phyloP scores from a whole-genome alignment of 2,888 invertebrate genomes.

The Drosophila setosimentum region DNA sequence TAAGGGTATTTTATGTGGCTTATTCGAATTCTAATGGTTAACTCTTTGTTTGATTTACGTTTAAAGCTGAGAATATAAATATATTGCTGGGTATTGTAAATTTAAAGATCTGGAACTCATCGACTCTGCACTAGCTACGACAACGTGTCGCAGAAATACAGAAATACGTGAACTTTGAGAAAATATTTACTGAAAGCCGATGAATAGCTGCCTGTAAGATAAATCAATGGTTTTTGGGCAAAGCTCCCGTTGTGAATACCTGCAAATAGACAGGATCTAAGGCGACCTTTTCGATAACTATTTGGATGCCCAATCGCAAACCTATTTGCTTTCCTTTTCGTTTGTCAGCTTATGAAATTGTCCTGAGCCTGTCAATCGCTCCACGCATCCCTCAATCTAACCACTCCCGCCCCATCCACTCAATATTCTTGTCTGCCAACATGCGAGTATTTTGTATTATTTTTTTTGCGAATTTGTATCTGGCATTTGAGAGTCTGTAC shows the following conservation, averaged over 20 bases:
- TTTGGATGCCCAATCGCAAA: slow-evolving; percentile 39
- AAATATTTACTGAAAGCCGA: neutral
- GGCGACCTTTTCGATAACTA: slow-evolving; percentile 30
- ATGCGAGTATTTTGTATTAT: slow-evolving; percentile 16
- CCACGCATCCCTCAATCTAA: slow-evolving; percentile 36
- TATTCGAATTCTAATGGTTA: slow-evolving; percentile 14
- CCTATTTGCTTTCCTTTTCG: slow-evolving; percentile 48
- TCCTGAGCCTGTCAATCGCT: slow-evolving; percentile 37
- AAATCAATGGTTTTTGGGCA: neutral
- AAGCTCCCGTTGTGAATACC: neutral
- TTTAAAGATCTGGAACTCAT: neutral
- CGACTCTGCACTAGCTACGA: neutral
- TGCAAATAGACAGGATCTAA: neutral
- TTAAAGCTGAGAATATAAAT: neutral
- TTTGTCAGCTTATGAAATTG: slow-evolving; percentile 49
- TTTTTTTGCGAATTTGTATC: slow-evolving; percentile 27
- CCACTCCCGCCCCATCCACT: neutral
- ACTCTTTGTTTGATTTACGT: neutral
- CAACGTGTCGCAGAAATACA: no score
- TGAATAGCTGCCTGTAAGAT: neutral
- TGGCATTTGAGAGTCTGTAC: slow-evolving; percentile 32
- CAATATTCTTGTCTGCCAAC: neutral
- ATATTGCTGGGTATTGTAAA: neutral
- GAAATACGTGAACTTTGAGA: neutral
- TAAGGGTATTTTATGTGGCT: slow-evolving; percentile 6